Evolutionary conservation across 2,888 invertebrate species (phyloP), one percentile per base, ranked within the genome.

Genomic region (Chrysolina oricalcia): DNA sequence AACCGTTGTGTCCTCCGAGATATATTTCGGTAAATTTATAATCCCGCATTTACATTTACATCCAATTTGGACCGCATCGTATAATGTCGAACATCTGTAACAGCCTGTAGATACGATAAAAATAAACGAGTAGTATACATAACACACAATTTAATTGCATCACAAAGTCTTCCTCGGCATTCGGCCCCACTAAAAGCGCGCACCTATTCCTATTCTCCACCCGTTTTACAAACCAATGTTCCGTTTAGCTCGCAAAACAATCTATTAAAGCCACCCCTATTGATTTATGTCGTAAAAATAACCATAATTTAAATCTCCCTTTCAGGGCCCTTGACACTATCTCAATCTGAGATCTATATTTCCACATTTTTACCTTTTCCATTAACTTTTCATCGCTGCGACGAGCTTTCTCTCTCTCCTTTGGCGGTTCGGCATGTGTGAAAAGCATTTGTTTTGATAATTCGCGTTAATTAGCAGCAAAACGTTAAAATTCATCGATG

Each of bases 301-400:
- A 64, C 72, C 75, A 75, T 75, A 68, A 72, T 75, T 75, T 72
- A 69, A 75, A 75, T 65, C 72, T 68, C 72, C 75, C 75, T 75
- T 72, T 69, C 75, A 72, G 64, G 68, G 5, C 72, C 59, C 75
- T 64, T 48, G 75, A 75, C 75, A 67, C 69, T 72, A 75, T 75
- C 75, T 65, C 72, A 65, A 75, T 75, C 72, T 75, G 50, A 75
- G 75, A 72, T 75, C 75, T 75, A 72, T 65, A 75, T 75, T 74
- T 64, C 72, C 69, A 74, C 75, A 75, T 75, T 75, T 75, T 75
- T 75, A 72, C 68, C 75, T 75, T 72, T 75, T 72, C 69, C 72
- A 68, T 75, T 75, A 72, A 75, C 74, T 74, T 74, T 74, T 74
- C 74, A 65, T 21, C 64, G 70, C 74, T 70, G 53, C 35, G 6